Evolutionary conservation across 2,113 vertebrate genomes (phyloP).

Genomic region (Grammomys surdaster): DNA sequence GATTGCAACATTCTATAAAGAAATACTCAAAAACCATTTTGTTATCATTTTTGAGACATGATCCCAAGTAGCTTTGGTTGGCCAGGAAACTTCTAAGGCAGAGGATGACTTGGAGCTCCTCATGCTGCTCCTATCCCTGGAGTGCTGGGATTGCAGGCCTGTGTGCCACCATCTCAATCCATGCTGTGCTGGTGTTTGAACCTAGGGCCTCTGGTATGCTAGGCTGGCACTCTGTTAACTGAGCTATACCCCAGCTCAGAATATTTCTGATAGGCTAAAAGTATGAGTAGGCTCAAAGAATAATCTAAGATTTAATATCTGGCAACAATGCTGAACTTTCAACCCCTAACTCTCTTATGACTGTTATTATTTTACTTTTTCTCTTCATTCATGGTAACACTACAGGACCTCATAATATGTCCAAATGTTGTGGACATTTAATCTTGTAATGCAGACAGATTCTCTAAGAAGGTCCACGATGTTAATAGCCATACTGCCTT

Average conservation of each 20-base stretch:
- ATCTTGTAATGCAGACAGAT: background rate
- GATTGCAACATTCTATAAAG: constrained; percentile 43
- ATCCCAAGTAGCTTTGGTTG: background rate
- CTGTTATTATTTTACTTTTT: background rate
- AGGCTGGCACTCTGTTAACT: background rate
- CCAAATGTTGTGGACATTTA: constrained; percentile 4
- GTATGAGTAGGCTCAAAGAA: constrained; percentile 46
- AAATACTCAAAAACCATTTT: constrained; percentile 46
- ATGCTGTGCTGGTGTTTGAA: background rate
- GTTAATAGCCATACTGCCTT: background rate
- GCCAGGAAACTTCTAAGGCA: background rate
- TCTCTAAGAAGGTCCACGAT: background rate
- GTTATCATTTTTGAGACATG: background rate
- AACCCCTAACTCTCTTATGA: background rate
- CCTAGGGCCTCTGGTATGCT: background rate
- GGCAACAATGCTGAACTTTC: constrained; percentile 43
- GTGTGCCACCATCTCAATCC: background rate
- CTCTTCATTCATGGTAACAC: background rate
- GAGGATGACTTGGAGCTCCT: background rate
- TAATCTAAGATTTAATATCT: constrained; percentile 47
- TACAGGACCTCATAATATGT: background rate
- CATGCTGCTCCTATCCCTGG: no score
- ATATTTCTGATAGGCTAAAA: background rate
- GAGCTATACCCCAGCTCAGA: background rate
- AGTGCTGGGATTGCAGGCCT: background rate